phyloP scores from a whole-genome alignment of 2,797 vertebrate genomes.

The Salarias fasciatus region DNA sequence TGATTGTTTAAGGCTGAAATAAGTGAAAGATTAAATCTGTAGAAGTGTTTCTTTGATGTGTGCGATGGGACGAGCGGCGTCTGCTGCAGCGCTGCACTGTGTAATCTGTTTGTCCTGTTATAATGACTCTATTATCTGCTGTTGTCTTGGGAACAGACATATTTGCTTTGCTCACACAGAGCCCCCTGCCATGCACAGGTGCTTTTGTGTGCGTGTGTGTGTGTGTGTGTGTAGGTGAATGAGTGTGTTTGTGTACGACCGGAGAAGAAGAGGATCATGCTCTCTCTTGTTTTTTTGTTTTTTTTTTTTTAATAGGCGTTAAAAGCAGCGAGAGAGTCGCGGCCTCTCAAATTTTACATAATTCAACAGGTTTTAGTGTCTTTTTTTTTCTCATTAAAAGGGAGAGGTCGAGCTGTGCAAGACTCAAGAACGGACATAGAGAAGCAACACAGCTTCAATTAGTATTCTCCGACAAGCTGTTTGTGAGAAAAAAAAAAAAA shows the following conservation, averaged over 20 bases:
- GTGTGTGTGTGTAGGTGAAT: constrained; percentile 57
- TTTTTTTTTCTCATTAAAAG: too few species aligned
- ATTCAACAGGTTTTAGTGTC: too few species aligned
- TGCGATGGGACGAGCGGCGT: too few species aligned
- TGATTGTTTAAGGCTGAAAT: too few species aligned
- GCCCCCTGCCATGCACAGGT: constrained; percentile 64
- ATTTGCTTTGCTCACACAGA: constrained; percentile 62
- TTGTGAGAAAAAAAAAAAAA: constrained; percentile 11
- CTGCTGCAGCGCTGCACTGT: constrained; percentile 35
- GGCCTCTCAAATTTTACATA: constrained; percentile 32
- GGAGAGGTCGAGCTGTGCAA: constrained; percentile 3
- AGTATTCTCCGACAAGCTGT: constrained; percentile 21
- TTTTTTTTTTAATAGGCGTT: constrained; percentile 15
- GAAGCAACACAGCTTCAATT: constrained; percentile 10
- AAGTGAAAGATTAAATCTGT: too few species aligned
- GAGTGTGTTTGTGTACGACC: constrained; percentile 15
- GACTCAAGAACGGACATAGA: not conserved
- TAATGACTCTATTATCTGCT: constrained; percentile 78
- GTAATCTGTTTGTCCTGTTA: constrained; percentile 73
- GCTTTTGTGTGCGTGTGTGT: constrained; percentile 70
- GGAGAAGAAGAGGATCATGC: constrained; percentile 19
- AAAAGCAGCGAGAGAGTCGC: constrained; percentile 16
- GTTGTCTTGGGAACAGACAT: constrained; percentile 79
- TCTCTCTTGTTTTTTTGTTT: too few species aligned
- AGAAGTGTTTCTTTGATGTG: too few species aligned